Base-by-base conservation (phyloP, 53 echinoderm and acorn worm species). In the Luidia sarsii region DNA sequence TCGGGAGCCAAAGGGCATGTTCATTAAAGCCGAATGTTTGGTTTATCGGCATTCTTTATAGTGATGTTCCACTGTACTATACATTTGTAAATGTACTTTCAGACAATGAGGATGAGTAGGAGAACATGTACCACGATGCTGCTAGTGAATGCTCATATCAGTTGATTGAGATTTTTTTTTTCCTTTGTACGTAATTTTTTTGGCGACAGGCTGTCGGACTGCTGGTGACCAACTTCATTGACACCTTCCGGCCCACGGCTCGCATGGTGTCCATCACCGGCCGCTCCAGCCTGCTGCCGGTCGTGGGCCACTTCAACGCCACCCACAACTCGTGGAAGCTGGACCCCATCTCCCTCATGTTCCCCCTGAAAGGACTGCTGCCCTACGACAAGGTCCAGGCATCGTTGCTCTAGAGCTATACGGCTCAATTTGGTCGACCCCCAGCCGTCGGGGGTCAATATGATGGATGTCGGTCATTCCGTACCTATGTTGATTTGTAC, bases 371-470 rank as follows among this genome's bases (percentile, higher is more conserved):
- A 79, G 97, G 97, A 20, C 64, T 93, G 41, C 86, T 96, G 10
- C 97, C 97, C n/a, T 96, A 90, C 89, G 97, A 96, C 36, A 86
- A 89, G 80, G 97, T 93, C 74, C 88, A n/a, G n/a, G n/a, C n/a
- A n/a, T n/a, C n/a, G n/a, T n/a, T n/a, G n/a, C n/a, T n/a, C n/a
- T n/a, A n/a, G n/a, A n/a, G n/a, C n/a, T n/a, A n/a, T n/a, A n/a
- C n/a, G n/a, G n/a, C n/a, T n/a, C n/a, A n/a, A n/a, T n/a, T n/a
- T n/a, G n/a, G n/a, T n/a, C n/a, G n/a, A n/a, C n/a, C n/a, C n/a
- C n/a, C n/a, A n/a, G n/a, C n/a, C n/a, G n/a, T n/a, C n/a, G n/a
- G n/a, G n/a, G n/a, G n/a, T n/a, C n/a, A n/a, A n/a, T n/a, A n/a
- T n/a, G n/a, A n/a, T n/a, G n/a, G n/a, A n/a, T n/a, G n/a, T n/a